Evolutionary conservation across 2,888 invertebrate species (phyloP).

Genomic region (Drosophila seclusa): DNA sequence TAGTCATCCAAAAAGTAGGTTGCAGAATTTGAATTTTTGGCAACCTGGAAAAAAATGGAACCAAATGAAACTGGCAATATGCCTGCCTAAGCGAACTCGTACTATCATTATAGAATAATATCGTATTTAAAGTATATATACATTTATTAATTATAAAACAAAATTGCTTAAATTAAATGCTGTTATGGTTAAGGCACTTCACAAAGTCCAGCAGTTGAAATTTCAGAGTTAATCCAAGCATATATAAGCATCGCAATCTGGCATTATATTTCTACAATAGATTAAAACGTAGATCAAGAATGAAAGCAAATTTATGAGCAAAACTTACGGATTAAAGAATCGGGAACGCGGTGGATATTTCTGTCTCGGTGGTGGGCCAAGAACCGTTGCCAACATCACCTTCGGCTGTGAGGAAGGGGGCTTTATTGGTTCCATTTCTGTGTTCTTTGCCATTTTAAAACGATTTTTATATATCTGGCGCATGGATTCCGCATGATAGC

Average conservation of each 20-base stretch:
- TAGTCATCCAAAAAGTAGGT: background rate
- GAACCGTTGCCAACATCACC: too few species aligned
- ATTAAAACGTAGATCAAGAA: background rate
- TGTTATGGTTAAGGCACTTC: background rate
- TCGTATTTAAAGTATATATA: background rate
- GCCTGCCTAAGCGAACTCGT: background rate
- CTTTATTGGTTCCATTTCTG: too few species aligned
- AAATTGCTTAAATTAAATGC: background rate
- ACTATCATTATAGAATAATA: background rate
- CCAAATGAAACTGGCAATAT: background rate
- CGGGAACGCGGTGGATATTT: constrained; percentile 55
- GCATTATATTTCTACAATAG: constrained; percentile 38
- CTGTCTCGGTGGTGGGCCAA: background rate
- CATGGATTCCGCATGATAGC: constrained; percentile 17
- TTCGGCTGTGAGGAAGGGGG: background rate
- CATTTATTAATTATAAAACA: background rate
- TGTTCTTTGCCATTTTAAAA: background rate
- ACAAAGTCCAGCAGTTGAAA: background rate
- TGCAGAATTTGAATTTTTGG: background rate
- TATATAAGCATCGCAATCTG: constrained; percentile 13
- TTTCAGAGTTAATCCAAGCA: background rate
- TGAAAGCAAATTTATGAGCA: background rate
- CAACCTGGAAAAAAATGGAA: background rate
- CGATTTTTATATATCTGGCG: background rate
- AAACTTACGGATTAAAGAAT: constrained; percentile 53